Conservation (phyloP, 2,797 vertebrate genomes). For the Florisuga fusca region DNA sequence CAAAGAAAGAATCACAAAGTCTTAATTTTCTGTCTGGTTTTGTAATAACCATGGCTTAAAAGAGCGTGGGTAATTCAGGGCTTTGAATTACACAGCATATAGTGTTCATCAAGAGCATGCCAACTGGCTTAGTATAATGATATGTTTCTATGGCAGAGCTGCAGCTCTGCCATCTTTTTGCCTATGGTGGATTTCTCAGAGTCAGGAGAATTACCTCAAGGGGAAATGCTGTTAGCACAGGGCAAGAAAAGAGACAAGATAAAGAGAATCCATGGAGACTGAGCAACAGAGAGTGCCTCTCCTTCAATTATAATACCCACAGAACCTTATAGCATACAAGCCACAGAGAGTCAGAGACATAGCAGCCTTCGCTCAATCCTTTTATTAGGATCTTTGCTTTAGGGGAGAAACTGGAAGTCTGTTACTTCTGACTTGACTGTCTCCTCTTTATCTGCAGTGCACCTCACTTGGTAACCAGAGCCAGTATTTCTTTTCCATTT, state of each 20-base stretch:
- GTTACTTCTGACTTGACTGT: not conserved
- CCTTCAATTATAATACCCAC: not conserved
- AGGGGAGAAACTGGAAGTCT: not conserved
- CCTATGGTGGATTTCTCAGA: not conserved
- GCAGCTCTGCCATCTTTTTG: not conserved
- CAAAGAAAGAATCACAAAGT: not conserved
- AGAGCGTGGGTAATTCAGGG: not conserved
- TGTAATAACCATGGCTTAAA: not conserved
- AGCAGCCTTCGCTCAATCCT: not conserved
- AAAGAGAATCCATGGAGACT: not conserved
- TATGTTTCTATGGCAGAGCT: not conserved
- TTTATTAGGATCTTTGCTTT: not conserved
- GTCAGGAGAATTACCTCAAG: not conserved
- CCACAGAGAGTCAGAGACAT: not conserved
- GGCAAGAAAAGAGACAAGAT: not conserved
- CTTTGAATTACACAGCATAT: slow-evolving; percentile 27
- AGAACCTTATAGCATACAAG: not conserved
- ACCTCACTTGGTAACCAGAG: not conserved
- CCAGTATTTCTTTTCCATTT: not conserved
- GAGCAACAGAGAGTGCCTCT: not conserved
- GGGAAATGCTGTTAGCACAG: not conserved
- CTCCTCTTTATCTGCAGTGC: not conserved
- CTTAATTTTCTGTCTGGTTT: not conserved
- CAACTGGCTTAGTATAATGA: not conserved
- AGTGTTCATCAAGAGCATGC: not conserved